These are phyloP conservation scores for Bos taurus DNA, from an alignment of 2,113 vertebrate species.

Conservation along the genomic window ARS-UCD2.0 NC_037344.1:46033001-46033500, in stretches of 20 bases:
- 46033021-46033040: not conserved
- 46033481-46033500: not conserved
- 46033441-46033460: rapidly evolving
- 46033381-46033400: no score
- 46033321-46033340: not conserved
- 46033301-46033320: rapidly evolving
- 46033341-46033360: rapidly evolving
- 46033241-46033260: not conserved
- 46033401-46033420: rapidly evolving
- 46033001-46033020: rapidly evolving
- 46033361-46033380: not conserved
- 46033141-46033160: not conserved
- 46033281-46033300: not conserved
- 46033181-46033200: not conserved
- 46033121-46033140: not conserved
- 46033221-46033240: not conserved
- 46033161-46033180: not conserved
- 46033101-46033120: not conserved
- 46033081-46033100: rapidly evolving
- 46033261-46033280: not conserved
- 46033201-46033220: rapidly evolving
- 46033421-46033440: not conserved
- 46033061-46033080: not conserved
- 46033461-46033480: rapidly evolving
- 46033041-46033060: not conserved